A percentile compares a stretch with the other conserved stretches of the same genome.
phyloP scores from a whole-genome alignment of 2,888 invertebrate species.

The Calameuta pallipes region DNA sequence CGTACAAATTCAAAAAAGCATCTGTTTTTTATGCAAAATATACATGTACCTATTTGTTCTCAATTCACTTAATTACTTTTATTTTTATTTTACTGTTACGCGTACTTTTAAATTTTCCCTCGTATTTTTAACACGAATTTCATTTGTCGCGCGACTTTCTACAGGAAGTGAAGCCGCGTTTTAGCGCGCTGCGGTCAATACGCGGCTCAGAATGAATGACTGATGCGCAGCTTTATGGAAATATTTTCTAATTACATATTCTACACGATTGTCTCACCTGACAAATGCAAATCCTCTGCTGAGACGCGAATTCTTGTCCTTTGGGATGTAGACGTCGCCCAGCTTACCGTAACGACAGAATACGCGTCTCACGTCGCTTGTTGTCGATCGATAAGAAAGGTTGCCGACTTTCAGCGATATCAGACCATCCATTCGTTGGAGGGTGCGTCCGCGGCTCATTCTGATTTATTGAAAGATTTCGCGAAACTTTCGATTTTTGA shows the following conservation, averaged over 20 bases:
- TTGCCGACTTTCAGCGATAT: slow-evolving; percentile 47
- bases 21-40: not conserved
- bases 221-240: not conserved
- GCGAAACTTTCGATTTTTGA: not conserved
- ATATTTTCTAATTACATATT: not conserved
- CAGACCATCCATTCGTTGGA: slow-evolving; percentile 44
- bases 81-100: not conserved
- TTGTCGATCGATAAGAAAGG: slow-evolving; percentile 45
- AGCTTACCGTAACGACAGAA: slow-evolving; percentile 45
- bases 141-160: not conserved
- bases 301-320: slow-evolving; percentile 44
- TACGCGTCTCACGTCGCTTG: slow-evolving; percentile 42
- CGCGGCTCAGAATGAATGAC: not conserved
- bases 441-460: slow-evolving; percentile 28
- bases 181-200: not conserved
- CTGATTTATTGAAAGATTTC: not conserved
- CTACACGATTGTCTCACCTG: slow-evolving; percentile 31
- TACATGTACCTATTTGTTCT: not conserved
- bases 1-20: not conserved
- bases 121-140: not conserved
- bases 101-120: not conserved
- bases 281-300: slow-evolving; percentile 49
- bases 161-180: not conserved
- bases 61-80: not conserved
- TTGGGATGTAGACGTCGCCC: slow-evolving; percentile 49